These are phyloP conservation scores for Cyclopterus lumpus DNA, from an alignment of 2,797 vertebrate genomes.

Conservation along the genomic window DNA sequence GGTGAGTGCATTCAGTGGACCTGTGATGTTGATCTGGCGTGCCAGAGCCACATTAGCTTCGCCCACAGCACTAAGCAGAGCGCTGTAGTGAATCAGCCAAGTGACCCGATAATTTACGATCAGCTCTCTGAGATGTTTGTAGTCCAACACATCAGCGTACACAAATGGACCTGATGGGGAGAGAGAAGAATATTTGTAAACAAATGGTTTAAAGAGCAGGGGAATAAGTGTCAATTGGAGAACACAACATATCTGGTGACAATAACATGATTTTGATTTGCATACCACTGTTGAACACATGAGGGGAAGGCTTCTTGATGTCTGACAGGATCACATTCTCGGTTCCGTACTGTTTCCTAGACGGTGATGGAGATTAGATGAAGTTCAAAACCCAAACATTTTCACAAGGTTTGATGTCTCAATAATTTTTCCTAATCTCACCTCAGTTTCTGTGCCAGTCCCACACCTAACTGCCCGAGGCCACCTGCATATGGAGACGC, in stretches of 20 bases:
- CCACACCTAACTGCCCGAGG: constrained; percentile 85
- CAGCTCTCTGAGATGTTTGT: constrained; percentile 83
- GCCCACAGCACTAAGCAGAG: constrained; percentile 84
- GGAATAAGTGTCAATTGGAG: neutral
- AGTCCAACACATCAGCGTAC: constrained; percentile 86
- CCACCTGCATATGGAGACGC: constrained; percentile 75
- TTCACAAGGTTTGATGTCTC: neutral
- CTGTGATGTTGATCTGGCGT: constrained; percentile 87
- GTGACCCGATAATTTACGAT: constrained; percentile 83
- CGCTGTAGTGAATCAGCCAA: constrained; percentile 87
- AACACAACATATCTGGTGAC: neutral
- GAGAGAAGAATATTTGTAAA: neutral
- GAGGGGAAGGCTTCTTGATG: constrained; percentile 83
- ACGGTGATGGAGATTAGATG: constrained; percentile 18
- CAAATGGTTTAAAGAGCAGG: neutral
- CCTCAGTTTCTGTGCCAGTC: constrained; percentile 84
- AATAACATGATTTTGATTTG: constrained; percentile 9
- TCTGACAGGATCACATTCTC: constrained; percentile 86
- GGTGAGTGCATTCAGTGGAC: constrained; percentile 46
- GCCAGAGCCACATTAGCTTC: constrained; percentile 84
- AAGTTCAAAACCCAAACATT: constrained; percentile 15
- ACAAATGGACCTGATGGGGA: constrained; percentile 82
- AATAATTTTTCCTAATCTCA: constrained; percentile 57
- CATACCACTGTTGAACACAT: constrained; percentile 80
- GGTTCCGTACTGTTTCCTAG: constrained; percentile 80